Base-by-base conservation (phyloP, 2,888 invertebrate genomes). In the Eumacrocentrus americanus region DNA sequence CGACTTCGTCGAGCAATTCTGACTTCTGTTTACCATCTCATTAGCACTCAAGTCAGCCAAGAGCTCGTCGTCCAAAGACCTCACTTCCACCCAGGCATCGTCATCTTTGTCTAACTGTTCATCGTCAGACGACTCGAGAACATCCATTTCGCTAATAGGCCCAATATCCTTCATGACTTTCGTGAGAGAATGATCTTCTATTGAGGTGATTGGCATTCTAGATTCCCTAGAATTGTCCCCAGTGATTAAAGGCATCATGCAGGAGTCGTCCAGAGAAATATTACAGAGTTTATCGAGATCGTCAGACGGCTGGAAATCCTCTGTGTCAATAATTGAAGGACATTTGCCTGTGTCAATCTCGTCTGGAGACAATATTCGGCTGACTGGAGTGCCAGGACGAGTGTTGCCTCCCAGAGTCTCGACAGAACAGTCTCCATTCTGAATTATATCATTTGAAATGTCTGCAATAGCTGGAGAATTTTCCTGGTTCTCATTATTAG, bases 31-130 rank as follows among this genome's bases (percentile, higher is more conserved):
- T 66, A 61, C 12, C 58, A 61, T 37, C 58, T 63, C 22, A 59
- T 60, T 54, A 60, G 23, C 48, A 48, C 53, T 38, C 23, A 14
- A 53, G 25, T 56, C 61, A 0, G 38, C 58, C 29, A 61, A 56
- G 14, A 61, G 22, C 18, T 51, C 53, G 34, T 62, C 67, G 12
- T 71, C 69, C 7, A 72, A 65, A n/a, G 66, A 66, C 9, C 62
- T 57, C 3, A 75, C 70, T 40, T 74, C 70, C 54, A 68, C 63
- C 76, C 77, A 76, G 22, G 75, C 73, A 35, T 75, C 72, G 38
- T 74, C 71, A 22, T 70, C 71, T 51, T 73, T 71, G n/a, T 71
- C 70, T n/a, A 67, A 57, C 3, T 68, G 68, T 16, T 72, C 73
- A 12, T 66, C 70, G 14, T 72, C 72, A 9, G 70, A 69, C 0